Evolutionary conservation across 1,140 invertebrate genomes (phyloP).

Genomic region (Drosophila arizonae): DNA sequence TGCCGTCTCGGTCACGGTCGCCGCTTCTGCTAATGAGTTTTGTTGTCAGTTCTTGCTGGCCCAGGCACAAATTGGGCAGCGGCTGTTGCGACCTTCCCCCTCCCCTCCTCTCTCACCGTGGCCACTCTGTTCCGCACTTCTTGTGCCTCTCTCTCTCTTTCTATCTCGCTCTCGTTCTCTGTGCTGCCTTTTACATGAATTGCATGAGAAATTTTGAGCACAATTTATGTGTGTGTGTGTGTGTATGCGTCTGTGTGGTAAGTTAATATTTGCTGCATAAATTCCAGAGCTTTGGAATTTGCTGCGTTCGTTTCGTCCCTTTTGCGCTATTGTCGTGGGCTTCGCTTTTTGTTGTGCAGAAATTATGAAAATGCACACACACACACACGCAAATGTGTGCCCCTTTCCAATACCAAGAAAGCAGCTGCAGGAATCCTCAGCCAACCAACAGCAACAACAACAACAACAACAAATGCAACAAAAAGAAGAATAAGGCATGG

Average conservation of each 20-base stretch:
- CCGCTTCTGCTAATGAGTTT: constrained; percentile 78
- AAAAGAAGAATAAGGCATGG: neutral
- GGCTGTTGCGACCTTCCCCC: constrained; percentile 40
- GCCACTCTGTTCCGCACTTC: neutral
- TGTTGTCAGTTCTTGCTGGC: constrained; percentile 75
- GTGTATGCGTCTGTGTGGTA: constrained; percentile 57
- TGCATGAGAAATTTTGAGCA: constrained; percentile 46
- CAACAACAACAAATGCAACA: neutral
- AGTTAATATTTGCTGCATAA: constrained; percentile 81
- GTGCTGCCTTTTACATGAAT: constrained; percentile 46
- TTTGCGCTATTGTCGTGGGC: constrained; percentile 45
- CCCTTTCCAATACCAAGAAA: constrained; percentile 17
- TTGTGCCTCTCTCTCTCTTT: constrained; percentile 1
- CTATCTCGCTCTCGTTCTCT: neutral
- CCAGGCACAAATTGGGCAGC: constrained; percentile 68
- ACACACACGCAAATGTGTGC: constrained; percentile 5
- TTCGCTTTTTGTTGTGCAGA: constrained; percentile 62
- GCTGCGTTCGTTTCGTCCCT: constrained; percentile 59
- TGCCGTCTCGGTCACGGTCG: constrained; percentile 68
- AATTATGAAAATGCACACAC: constrained; percentile 74
- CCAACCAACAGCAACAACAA: neutral
- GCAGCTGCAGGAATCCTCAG: neutral
- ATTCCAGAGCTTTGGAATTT: constrained; percentile 77
- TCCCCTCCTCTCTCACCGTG: too few species aligned
- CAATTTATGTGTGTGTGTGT: constrained; percentile 50